Base-by-base conservation (phyloP, 1,140 invertebrate genomes). In the Drosophila cardini region DNA sequence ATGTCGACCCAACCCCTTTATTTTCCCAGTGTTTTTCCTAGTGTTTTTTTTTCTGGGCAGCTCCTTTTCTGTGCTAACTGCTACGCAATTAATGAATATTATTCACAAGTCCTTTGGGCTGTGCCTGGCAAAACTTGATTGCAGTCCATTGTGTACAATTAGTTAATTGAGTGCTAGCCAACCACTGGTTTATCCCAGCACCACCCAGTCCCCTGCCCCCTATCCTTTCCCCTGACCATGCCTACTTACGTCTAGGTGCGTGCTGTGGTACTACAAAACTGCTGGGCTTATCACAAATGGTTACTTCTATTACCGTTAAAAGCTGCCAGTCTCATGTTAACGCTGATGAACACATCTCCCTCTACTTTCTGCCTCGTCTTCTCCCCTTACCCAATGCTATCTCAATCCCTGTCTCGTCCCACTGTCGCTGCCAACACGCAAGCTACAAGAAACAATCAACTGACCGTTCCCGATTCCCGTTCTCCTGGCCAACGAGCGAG, bases 131-230 rank as follows among this genome's bases (percentile, higher is more conserved):
- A 40, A 56, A 26, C 58, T 57, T 71, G 74, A 68, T 62, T 73
- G 70, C 58, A 61, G 67, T 72, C 80, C 80, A 72, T 74, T 50
- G 80, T 69, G 80, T 80, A 80, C 86, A 91, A 91, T 91, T 91
- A 91, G 90, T 91, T 91, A 91, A 91, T 91, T 91, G 85, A 91
- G 76, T 57, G 43, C 72, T 57, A 52, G 55, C 30, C 26, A 55
- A 38, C 50, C 50, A 15, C 56, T 55, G 60, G 70, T 53, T 73
- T 73, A 73, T 68, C 55, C 55, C 64, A 13, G 36, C 15, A 18
- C 13, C 13, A 55, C 46, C 34, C 43, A 18, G 30, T 45, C 10
- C n/a, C 18, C 1, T 26, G 1, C 26, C 10, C 15, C 10, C 34
- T 32, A 43, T 11, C 67, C 43, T 53, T 40, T 26, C 16, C 11